Evolutionary conservation across 2,888 invertebrate species (phyloP), one percentile per base, ranked within the genome.

Genomic region (Leucania comma): DNA sequence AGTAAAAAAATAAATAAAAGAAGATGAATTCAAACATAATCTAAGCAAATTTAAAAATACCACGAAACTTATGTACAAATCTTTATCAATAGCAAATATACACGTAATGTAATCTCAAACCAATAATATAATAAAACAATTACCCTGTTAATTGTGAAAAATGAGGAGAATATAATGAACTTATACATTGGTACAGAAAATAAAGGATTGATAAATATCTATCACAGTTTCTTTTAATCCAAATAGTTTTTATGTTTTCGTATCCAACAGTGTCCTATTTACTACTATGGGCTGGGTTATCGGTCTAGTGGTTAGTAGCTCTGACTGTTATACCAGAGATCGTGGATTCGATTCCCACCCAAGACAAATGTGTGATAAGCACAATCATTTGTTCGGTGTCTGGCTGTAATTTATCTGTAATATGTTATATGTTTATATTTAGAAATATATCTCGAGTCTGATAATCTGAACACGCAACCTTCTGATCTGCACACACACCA

Each of bases 141-240:
- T 48, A 54, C 26, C 53, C 20, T 69, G 54, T 61, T 14, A n/a
- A 29, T 14, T 42, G 4, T 22, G n/a, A 12, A 38, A 62, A 38
- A 12, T 20, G 42, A 56, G 12, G 10, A 26, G 26, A 35, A 6
- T 9, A 1, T 12, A 53, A 54, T 3, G 14, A 48, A 48, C 22
- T 29, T 26, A 17, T 20, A 17, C n/a, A 1, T 3, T 57, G 22
- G 57, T 50, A 24, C 9, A 10, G 24, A 32, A 56, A 72, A 57
- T 72, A 64, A 71, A 71, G 50, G 2, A 24, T 17, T 32, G 48
- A 17, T 9, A 20, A 64, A 14, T 1, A 51, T 51, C 20, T 54
- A 3, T 26, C 1, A 22, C n/a, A 38, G 26, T 67, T 51, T 67
- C 42, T 35, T 17, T 62, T 22, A 0, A 32, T 20, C 8, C 4